Evolutionary conservation across 2,797 vertebrate genomes (phyloP).

Genomic region (Sebastes trivittatus): DNA sequence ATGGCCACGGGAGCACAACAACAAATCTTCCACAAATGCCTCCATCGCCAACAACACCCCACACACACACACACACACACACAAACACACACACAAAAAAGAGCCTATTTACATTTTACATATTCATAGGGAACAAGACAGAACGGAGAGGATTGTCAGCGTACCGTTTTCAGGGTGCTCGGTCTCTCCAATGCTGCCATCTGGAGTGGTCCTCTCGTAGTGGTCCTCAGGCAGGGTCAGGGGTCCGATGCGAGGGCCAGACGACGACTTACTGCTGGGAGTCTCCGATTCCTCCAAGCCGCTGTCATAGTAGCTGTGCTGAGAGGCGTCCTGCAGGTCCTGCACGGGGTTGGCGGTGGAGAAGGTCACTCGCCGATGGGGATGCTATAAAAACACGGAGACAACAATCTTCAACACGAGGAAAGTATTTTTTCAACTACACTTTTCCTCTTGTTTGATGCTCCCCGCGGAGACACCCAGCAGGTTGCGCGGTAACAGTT

Average conservation of each 20-base stretch:
- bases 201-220: constrained; percentile 97
- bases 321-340: constrained; percentile 96
- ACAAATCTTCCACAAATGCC: constrained; percentile 43
- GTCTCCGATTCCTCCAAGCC: constrained; percentile 99
- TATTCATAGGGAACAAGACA: constrained; percentile 47
- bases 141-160: constrained; percentile 31
- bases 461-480: background rate
- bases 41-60: background rate
- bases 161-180: constrained; percentile 98
- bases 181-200: constrained; percentile 98
- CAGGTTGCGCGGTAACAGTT: background rate
- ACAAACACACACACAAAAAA: background rate
- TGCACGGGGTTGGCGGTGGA: constrained; percentile 96
- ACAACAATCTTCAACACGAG: constrained; percentile 21
- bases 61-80: background rate
- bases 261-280: constrained; percentile 98
- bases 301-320: constrained; percentile 99
- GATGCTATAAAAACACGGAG: constrained; percentile 83
- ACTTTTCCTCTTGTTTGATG: constrained; percentile 3
- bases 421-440: background rate
- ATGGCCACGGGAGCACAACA: constrained; percentile 37
- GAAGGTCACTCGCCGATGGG: constrained; percentile 99
- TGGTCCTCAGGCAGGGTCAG: constrained; percentile 97
- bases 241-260: constrained; percentile 95
- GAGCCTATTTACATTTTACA: constrained; percentile 55